These are phyloP conservation scores for Thereva unica DNA, from an alignment of 2,888 invertebrate genomes.

Conservation along the genomic window DNA sequence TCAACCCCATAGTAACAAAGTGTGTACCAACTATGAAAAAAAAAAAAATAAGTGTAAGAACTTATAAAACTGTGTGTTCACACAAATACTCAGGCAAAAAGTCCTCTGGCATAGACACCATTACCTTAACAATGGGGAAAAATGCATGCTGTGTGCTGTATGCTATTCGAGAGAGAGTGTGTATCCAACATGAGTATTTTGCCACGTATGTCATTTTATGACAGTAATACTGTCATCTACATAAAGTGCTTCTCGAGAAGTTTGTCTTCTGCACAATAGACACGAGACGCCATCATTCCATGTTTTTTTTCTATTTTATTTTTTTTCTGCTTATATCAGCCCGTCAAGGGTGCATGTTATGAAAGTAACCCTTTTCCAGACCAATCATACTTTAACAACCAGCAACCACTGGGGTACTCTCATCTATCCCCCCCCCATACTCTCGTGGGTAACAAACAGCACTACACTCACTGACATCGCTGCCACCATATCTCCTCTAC, in stretches of 20 bases:
- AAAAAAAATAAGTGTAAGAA: too few species aligned
- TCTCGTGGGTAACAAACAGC: not conserved
- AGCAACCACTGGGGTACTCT: not conserved
- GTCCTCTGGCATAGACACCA: too few species aligned
- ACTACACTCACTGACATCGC: not conserved
- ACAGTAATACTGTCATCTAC: conserved; percentile 32
- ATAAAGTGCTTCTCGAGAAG: conserved; percentile 33
- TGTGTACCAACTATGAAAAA: too few species aligned
- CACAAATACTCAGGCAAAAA: too few species aligned
- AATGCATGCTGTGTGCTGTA: too few species aligned
- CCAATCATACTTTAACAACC: conserved; percentile 6
- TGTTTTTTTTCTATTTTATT: not conserved
- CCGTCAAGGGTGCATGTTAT: not conserved
- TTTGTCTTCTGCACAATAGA: conserved; percentile 36
- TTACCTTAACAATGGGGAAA: too few species aligned
- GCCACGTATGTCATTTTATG: conserved; percentile 24
- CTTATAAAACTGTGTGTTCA: too few species aligned
- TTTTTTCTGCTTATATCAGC: not conserved
- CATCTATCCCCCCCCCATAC: not conserved
- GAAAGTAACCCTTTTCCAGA: conserved; percentile 2
- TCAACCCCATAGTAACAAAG: too few species aligned
- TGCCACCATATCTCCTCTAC: not conserved
- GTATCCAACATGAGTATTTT: conserved; percentile 17
- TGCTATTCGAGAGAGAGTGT: too few species aligned
- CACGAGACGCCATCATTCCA: not conserved